Conservation (phyloP, 2,113 vertebrate species). For the Chamaea fasciata region DNA sequence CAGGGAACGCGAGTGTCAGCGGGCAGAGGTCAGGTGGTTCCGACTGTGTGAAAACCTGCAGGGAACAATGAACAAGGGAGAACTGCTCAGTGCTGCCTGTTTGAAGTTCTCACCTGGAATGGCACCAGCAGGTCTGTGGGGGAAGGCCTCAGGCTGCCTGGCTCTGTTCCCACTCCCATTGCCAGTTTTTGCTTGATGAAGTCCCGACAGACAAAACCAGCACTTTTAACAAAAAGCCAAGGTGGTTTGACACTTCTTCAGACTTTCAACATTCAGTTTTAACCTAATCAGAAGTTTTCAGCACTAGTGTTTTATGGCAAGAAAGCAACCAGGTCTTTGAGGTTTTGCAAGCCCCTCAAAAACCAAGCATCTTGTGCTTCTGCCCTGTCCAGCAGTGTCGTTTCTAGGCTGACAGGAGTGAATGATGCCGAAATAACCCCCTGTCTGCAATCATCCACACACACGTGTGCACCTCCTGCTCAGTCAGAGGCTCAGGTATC, state of each 20-base stretch:
- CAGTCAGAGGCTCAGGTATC: neutral
- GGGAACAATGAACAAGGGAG: rapidly evolving
- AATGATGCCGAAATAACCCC: neutral
- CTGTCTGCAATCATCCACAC: neutral
- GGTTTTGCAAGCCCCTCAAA: neutral
- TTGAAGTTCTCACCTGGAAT: neutral
- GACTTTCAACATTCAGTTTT: neutral
- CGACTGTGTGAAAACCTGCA: constrained; percentile 87
- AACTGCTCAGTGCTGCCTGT: rapidly evolving
- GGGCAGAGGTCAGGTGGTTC: constrained; percentile 83
- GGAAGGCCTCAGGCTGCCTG: neutral
- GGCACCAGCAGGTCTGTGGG: rapidly evolving
- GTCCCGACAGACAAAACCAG: neutral
- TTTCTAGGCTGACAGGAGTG: neutral
- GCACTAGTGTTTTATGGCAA: neutral
- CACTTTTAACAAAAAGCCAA: neutral
- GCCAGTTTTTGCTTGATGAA: neutral
- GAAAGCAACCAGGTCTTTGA: neutral
- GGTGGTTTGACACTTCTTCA: neutral
- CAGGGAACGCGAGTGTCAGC: constrained; percentile 62
- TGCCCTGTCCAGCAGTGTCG: rapidly evolving
- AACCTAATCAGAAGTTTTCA: neutral
- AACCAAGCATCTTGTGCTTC: neutral
- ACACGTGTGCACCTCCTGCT: neutral
- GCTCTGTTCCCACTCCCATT: neutral